Evolutionary conservation across 92 coral and sea anemone species (phyloP).

Genomic region (Actinernus sp.): DNA sequence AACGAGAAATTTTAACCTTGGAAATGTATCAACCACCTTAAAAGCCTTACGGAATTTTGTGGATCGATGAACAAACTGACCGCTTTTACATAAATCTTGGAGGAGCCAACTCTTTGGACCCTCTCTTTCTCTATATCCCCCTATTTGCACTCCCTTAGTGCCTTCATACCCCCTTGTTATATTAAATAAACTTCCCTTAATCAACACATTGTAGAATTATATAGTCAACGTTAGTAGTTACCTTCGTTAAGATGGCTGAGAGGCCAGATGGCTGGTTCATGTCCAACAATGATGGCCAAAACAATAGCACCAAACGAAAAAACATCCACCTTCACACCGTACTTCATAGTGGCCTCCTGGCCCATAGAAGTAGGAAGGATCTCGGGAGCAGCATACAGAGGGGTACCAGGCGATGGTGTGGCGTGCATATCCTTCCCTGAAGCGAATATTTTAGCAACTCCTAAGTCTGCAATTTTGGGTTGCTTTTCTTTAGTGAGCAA

Average conservation of each 20-base stretch:
- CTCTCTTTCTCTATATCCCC: no score
- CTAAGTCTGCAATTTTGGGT: conserved; percentile 87
- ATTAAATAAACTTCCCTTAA: no score
- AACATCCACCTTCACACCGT: conserved; percentile 78
- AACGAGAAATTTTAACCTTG: no score
- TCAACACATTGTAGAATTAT: no score
- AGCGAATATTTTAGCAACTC: conserved; percentile 74
- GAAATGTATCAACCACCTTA: no score
- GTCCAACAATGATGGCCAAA: conserved; percentile 73
- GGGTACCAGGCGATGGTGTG: conserved; percentile 79
- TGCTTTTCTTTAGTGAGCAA: conserved; percentile 47
- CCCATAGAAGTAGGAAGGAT: conserved; percentile 52
- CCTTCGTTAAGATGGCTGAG: conserved; percentile 47
- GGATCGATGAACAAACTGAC: no score
- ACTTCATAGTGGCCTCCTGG: conserved; percentile 35
- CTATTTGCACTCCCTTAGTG: no score
- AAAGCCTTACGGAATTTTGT: no score
- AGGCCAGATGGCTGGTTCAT: conserved; percentile 70
- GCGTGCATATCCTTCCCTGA: conserved; percentile 74
- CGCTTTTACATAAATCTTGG: no score
- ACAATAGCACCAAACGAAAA: conserved; percentile 83
- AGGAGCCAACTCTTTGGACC: no score
- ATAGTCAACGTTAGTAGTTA: no score
- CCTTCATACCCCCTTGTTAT: no score
- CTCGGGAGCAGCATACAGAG: conserved; percentile 83